Evolutionary conservation across 2,113 vertebrate species (phyloP), one percentile per base, ranked within the genome.

Genomic region (Zonotrichia leucophrys): DNA sequence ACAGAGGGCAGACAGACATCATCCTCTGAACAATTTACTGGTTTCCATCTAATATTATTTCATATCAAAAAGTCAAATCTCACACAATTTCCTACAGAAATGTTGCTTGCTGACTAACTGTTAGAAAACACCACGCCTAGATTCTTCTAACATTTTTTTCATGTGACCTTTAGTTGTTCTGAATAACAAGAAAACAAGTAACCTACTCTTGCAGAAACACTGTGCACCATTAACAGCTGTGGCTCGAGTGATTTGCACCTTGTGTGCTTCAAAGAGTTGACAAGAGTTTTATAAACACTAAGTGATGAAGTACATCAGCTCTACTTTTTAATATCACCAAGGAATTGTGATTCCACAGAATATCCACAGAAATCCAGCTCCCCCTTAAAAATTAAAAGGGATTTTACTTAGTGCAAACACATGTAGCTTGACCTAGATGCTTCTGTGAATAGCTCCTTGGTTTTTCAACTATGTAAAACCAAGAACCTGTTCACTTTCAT

Each of bases 21-120:
- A 73, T 60, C 62, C 62, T 72, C 67, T 35, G 16, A 89, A 82
- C 17, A 68, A 44, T 64, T 50, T 88, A 33, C 31, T 49, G 41
- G 19, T 76, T 94, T 93, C 75, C 11, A 37, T 64, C 25, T 68
- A 11, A 44, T 41, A 60, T 75, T 69, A 78, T 59, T 82, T 67
- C 24, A 62, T 83, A 86, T 83, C 41, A 90, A 88, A 94, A 93
- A 88, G 79, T 92, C 58, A 83, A 35, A 90, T 88, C 83, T 90
- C 15, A 0, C 53, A 69, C 67, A 73, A 18, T 64, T 92, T 94
- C 72, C 72, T 72, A 47, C 31, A 83, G 49, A 88, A 93, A 58
- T 49, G 31, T 49, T 88, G 7, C n/a, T 68, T 83, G 53, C 49
- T 87, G 82, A 63, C n/a, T 82, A 89, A 55, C 52, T 73, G 13